phyloP scores from a whole-genome alignment of 2,797 vertebrate genomes.

The Syndactyla subalaris region DNA sequence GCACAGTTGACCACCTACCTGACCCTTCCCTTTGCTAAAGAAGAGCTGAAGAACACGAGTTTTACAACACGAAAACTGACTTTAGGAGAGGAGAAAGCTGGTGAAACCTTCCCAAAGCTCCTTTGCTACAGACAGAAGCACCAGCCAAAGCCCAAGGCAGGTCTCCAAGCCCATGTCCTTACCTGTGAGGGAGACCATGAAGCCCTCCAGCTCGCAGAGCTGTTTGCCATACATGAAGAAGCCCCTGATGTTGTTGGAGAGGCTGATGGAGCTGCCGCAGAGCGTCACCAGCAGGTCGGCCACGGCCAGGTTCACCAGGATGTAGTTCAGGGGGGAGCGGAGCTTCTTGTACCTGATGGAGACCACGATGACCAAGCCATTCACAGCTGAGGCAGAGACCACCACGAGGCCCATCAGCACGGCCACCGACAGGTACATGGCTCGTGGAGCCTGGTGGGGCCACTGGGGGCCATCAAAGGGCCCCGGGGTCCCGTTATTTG shows the following conservation, averaged over 20 bases:
- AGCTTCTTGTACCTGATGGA: slow-evolving; percentile 59
- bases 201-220: slow-evolving; percentile 72
- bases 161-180: fast-evolving
- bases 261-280: slow-evolving; percentile 70
- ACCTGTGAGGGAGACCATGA: slow-evolving; percentile 76
- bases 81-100: fast-evolving
- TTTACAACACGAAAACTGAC: fast-evolving
- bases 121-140: background rate
- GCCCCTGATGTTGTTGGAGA: slow-evolving; percentile 68
- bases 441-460: slow-evolving; percentile 52
- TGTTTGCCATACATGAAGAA: slow-evolving; percentile 40
- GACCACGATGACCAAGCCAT: slow-evolving; percentile 60
- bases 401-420: slow-evolving; percentile 62
- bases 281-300: slow-evolving; percentile 72
- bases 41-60: fast-evolving
- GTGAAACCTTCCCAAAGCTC: fast-evolving
- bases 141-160: fast-evolving
- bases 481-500: background rate
- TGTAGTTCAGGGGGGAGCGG: slow-evolving; percentile 62
- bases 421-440: slow-evolving; percentile 14
- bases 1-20: background rate
- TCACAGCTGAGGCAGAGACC: slow-evolving; percentile 1
- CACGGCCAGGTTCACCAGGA: slow-evolving; percentile 69
- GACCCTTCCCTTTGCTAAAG: background rate
- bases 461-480: slow-evolving; percentile 70